phyloP scores from a whole-genome alignment of 2,888 invertebrate genomes.

The Mimachlamys varia region DNA sequence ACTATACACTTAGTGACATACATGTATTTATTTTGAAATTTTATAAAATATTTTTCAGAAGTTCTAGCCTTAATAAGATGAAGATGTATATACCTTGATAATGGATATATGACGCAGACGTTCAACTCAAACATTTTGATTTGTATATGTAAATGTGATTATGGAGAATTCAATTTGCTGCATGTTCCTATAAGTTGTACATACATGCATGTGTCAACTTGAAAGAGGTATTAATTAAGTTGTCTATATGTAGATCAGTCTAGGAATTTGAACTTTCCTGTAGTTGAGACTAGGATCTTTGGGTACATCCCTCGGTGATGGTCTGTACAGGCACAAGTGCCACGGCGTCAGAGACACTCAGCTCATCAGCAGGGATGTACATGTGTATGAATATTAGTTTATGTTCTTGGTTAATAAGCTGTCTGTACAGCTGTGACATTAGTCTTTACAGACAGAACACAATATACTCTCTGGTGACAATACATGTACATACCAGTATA shows the following conservation, averaged over 20 bases:
- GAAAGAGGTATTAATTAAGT: neutral
- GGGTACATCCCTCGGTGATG: neutral
- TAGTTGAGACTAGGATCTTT: neutral
- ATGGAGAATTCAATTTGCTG: neutral
- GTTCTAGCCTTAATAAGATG: too few relatives aligned
- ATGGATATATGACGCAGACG: too few relatives aligned
- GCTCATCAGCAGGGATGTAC: neutral
- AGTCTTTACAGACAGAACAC: neutral
- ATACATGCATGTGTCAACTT: neutral
- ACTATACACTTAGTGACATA: too few relatives aligned
- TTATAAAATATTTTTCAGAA: too few relatives aligned
- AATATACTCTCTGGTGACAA: neutral
- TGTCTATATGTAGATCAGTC: neutral
- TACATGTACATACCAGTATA: neutral
- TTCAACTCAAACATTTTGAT: neutral
- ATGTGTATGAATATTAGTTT: neutral
- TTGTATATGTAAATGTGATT: neutral
- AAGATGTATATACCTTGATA: too few relatives aligned
- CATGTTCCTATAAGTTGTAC: neutral
- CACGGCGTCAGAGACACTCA: neutral
- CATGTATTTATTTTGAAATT: too few relatives aligned
- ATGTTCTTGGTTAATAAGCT: neutral
- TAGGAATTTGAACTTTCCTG: neutral
- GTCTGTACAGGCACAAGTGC: neutral
- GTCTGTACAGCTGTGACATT: neutral